A percentile compares a stretch with the other conserved stretches of the same genome.
These are phyloP conservation scores for Gobio occitaniae DNA, from an alignment of 2,797 vertebrate species.

Conservation along the genomic window DNA sequence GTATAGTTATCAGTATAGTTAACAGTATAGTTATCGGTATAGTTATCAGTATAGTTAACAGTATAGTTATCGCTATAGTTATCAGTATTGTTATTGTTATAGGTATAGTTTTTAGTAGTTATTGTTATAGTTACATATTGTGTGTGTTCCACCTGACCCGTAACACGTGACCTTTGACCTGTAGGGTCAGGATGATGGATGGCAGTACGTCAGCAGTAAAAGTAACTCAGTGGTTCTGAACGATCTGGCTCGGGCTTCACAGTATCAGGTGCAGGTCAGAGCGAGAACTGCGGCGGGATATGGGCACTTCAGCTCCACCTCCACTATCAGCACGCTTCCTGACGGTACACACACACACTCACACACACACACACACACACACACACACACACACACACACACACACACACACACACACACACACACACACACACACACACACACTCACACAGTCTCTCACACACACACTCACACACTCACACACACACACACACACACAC, in stretches of 20 bases:
- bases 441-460: too few species aligned
- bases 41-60: too few species aligned
- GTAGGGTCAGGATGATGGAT: conserved; percentile 53
- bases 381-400: background rate
- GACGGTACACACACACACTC: conserved; percentile 70
- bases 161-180: background rate
- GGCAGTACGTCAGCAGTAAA: conserved; percentile 77
- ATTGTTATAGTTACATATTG: background rate
- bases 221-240: conserved; percentile 72
- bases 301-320: conserved; percentile 76
- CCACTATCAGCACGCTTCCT: conserved; percentile 76
- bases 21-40: too few species aligned
- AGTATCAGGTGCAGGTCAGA: conserved; percentile 83
- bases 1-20: too few species aligned
- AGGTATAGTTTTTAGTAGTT: too few species aligned
- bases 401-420: too few species aligned
- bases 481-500: background rate
- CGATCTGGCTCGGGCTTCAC: conserved; percentile 72
- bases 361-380: background rate
- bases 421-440: too few species aligned
- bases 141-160: conserved; percentile 8
- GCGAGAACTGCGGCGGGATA: conserved; percentile 82
- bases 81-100: too few species aligned
- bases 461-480: too few species aligned
- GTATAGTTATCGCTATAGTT: too few species aligned